Evolutionary conservation across 1,140 invertebrate species (phyloP), one percentile per base, ranked within the genome.

Genomic region (Aphelinus atriplicis): DNA sequence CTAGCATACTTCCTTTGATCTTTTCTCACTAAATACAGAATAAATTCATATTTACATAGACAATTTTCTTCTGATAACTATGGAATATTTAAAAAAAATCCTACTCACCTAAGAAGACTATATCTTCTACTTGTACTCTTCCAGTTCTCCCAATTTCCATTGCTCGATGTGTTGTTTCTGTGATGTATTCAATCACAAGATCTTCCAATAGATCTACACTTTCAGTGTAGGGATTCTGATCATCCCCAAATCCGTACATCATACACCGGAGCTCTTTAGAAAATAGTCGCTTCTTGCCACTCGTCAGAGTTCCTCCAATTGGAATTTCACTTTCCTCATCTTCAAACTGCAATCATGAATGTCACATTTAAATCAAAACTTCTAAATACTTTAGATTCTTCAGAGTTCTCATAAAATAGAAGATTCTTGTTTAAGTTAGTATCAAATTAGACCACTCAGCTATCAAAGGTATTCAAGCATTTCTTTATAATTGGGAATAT

Each of bases 231-330:
- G 98, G 98, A 90, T 99, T 99, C 85, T 97, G 95, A 87, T 99
- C 97, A 89, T 99, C 98, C n/a, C 98, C 98, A 91, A 99, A 99
- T 0, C 98, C 98, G 88, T 98, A 99, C 96, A 99, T 99, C 98
- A 99, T 99, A 82, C 97, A 98, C 55, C 97, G 90, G 58, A 99
- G 87, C 87, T 97, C 95, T 85, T 97, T 96, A 53, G 95, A 96
- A 79, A 97, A 97, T 1, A 96, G 83, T 65, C 95, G 88, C 87
- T 96, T 96, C 45, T 94, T 88, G 26, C 94, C 95, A 64, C 92
- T 91, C 10, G 92, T 89, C 55, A 93, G 92, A 26, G 90, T 88
- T 10, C 90, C 90, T 42, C 86, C 86, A 57, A 92, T 88, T 60
- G 91, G 89, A 62, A 91, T 89, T 78, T 93, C 92, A 2, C 89